These are phyloP conservation scores for Pilophorus perplexus DNA, from an alignment of 2,888 invertebrate genomes.

Conservation along the genomic window DNA sequence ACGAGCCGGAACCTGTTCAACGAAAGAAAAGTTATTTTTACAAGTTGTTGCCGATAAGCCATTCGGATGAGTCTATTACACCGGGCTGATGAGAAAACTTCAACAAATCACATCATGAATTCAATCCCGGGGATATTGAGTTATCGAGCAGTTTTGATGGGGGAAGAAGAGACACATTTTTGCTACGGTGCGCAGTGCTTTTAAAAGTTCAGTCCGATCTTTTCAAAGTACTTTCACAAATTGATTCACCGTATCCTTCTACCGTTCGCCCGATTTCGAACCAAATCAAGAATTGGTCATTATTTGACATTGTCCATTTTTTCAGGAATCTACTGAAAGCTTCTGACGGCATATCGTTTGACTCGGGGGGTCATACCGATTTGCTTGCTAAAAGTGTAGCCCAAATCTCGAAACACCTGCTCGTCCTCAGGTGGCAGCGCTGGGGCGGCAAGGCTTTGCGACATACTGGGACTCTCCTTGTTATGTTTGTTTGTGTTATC, in stretches of 20 bases:
- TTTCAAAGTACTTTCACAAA: too few relatives aligned
- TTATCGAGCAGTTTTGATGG: neutral
- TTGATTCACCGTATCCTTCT: too few relatives aligned
- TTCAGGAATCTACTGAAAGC: too few relatives aligned
- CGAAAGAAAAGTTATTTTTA: slow-evolving; percentile 4
- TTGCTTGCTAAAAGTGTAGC: slow-evolving; percentile 25
- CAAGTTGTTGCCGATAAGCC: neutral
- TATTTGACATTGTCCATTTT: too few relatives aligned
- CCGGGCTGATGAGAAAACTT: slow-evolving; percentile 26
- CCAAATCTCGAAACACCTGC: slow-evolving; percentile 8
- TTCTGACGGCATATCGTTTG: neutral
- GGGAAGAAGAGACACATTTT: neutral
- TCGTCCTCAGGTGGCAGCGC: slow-evolving; percentile 1
- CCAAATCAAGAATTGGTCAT: too few relatives aligned
- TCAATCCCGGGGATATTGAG: slow-evolving; percentile 8
- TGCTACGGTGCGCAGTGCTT: too few relatives aligned
- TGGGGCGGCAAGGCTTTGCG: too few relatives aligned
- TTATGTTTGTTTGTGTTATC: too few relatives aligned
- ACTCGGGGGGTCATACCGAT: slow-evolving; percentile 2
- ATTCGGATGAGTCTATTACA: neutral
- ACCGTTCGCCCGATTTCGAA: too few relatives aligned
- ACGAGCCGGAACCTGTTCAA: slow-evolving; percentile 18
- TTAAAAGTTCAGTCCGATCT: too few relatives aligned
- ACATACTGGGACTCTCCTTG: too few relatives aligned
- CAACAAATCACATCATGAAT: neutral